Base-by-base conservation (phyloP, 92 coral and sea anemone genomes). In the Zoanthus sansibaricus region DNA sequence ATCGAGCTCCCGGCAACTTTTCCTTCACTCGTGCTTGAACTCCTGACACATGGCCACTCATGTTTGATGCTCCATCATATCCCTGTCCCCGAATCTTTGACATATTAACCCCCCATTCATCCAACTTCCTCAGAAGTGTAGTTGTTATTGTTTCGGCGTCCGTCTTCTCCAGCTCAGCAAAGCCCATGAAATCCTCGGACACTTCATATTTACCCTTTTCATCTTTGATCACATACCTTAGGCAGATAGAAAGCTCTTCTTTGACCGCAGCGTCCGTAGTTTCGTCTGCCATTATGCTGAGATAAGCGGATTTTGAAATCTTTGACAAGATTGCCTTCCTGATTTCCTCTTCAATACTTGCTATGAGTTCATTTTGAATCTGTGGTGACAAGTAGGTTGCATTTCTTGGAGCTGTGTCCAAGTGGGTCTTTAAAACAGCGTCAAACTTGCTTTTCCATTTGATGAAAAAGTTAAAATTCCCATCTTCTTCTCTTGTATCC, bases 341-440 rank as follows among this genome's bases (percentile, higher is more conserved):
- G 82, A 86, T 86, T 59, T 86, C 83, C 18, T 86, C 77, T 62
- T 72, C 89, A 55, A 71, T 55, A 72, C 78, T 72, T 52, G 87
- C 77, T 74, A 72, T 84, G 52, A 84, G 66, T 84, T 84, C 80
- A 84, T 84, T 84, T 52, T 84, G 87, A 84, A 84, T 84, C 55
- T 84, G 80, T 30, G 80, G 79, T 54, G 80, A 73, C 54, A 84
- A 69, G 69, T 86, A 86, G 66, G 69, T 70, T 80, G 89, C 89
- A 86, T 76, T 76, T 86, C 89, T 61, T 76, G 89, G 89, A 56
- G 89, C 72, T 78, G 66, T 86, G 62, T 86, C 89, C 89, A 86
- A 80, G 82, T 86, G 83, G 75, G 67, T 77, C 89, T 68, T 86
- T 64, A 86, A 80, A 76, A 86, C 75, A 31, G 87, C 51, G 55